A percentile compares a stretch with the other conserved stretches of the same genome.
Conservation (phyloP, 2,888 invertebrate genomes). For the Sesia apiformis region DNA sequence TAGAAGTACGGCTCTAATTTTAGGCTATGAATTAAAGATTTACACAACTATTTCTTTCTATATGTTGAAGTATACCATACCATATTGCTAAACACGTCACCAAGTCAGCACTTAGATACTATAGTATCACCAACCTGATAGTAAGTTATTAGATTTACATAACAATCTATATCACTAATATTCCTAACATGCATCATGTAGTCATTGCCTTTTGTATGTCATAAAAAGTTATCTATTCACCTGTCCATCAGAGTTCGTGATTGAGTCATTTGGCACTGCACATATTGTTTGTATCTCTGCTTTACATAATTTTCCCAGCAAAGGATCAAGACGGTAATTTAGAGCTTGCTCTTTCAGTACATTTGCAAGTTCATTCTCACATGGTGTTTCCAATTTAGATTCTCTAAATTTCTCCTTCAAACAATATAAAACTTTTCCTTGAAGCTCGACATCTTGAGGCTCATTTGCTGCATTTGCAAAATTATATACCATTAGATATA, state of each 20-base stretch:
- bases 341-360: conserved; percentile 91
- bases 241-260: conserved; percentile 63
- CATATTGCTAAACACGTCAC: no score
- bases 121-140: no score
- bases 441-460: conserved; percentile 80
- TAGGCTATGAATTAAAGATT: no score
- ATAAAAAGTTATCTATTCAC: conserved; percentile 20
- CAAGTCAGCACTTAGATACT: no score
- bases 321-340: conserved; percentile 92
- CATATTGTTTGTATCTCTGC: conserved; percentile 81
- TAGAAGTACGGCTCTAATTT: no score
- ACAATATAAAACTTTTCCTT: conserved; percentile 89
- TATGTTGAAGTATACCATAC: no score
- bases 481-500: neutral
- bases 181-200: no score
- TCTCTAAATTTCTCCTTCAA: conserved; percentile 86
- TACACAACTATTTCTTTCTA: no score
- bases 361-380: conserved; percentile 87
- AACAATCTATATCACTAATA: no score
- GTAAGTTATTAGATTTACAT: no score
- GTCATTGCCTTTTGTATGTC: no score
- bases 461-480: conserved; percentile 41
- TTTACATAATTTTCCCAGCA: conserved; percentile 87
- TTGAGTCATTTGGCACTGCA: conserved; percentile 53
- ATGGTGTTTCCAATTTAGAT: conserved; percentile 81